Evolutionary conservation across 2,113 vertebrate species (phyloP), one percentile per base, ranked within the genome.

Genomic region (Xiphophorus maculatus): DNA sequence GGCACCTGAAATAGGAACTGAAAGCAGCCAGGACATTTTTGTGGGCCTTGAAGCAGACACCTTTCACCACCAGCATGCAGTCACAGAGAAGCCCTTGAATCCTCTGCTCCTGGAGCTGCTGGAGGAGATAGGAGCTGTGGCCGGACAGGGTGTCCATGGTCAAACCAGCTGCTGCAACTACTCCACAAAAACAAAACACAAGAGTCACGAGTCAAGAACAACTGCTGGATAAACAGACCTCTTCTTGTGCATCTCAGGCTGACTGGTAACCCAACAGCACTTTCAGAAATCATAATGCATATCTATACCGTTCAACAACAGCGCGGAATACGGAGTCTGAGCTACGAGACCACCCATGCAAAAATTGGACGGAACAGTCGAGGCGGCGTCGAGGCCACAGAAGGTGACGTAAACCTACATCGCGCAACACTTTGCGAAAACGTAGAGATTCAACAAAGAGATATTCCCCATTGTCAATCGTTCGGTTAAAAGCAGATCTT

Each of bases 21-120:
- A 99, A 99, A 15, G 98, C 97, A 13, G 98, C 97, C 32, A 99
- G 93, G 0, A 99, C 98, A 25, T 98, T 99, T 92, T 98, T 99
- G 84, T 99, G 98, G 0, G 97, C 97, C 92, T 99, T 99, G 86
- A 99, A 99, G 90, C 97, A 98, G 80, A 99, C 97, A 0, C 97
- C 97, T 87, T 96, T 96, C 44, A 99, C 98, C 91, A 99, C 97
- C 88, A 99, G 87, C 96, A 97, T 97, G 89, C 97, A 99, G 93
- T 99, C 97, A 70, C 98, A 99, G 12, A 99, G 96, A 82, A 99
- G 94, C 2, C 98, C 98, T 84, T 99, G 98, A 63, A 98, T 99
- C 19, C 97, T 96, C 88, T 99, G 98, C 76, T 99, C 97, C 5
- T 98, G 98, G 5, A 99, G 95, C 88, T 99, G 97, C 95, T 98